Base-by-base conservation (phyloP, 1,140 invertebrate genomes). In the Heliconius hewitsoni region DNA sequence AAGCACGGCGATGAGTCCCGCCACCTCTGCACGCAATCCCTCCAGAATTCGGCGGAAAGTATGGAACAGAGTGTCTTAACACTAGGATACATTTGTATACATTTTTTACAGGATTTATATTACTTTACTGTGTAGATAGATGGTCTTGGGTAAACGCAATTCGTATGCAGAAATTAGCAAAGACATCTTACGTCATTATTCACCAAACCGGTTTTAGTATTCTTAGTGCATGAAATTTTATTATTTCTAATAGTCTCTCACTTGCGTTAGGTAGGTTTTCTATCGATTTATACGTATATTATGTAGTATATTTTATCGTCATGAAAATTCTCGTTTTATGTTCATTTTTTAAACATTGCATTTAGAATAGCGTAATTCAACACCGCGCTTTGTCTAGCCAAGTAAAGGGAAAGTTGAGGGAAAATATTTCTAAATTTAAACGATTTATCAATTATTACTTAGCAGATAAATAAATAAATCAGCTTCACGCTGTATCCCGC, bases 81-180 rank as follows among this genome's bases (percentile, higher is more conserved):
- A 13, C 42, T 46, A 3, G 42, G 13, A 13, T 11, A 42, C 11
- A 4, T 11, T 13, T 0, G 4, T 46, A 23, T 46, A 2, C 13
- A 46, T 34, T 34, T 34, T 34, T 6, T 34, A 34, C 3, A 34
- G 6, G 42, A 46, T 3, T 42, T 42, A 42, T 42, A 0, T 42
- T 13, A 11, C 39, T 42, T 27, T 55, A 19, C 71, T 74, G 72
- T 46, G 74, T 72, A 18, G 39, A 72, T 72, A 18, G 39, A 72
- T 30, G 72, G 42, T 60, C 60, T 55, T 76, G 55, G 73, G 60
- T 78, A 60, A 72, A 74, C 72, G 71, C 55, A 80, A 79, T 83
- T 82, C 85, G 76, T 83, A 85, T 85, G 83, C 73, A 39, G 77
- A 85, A n/a, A 83, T 83, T 90, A 90, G 86, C 88, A 90, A 88